Evolutionary conservation across 1,140 invertebrate genomes (phyloP).

Genomic region (Drosophila parvula): DNA sequence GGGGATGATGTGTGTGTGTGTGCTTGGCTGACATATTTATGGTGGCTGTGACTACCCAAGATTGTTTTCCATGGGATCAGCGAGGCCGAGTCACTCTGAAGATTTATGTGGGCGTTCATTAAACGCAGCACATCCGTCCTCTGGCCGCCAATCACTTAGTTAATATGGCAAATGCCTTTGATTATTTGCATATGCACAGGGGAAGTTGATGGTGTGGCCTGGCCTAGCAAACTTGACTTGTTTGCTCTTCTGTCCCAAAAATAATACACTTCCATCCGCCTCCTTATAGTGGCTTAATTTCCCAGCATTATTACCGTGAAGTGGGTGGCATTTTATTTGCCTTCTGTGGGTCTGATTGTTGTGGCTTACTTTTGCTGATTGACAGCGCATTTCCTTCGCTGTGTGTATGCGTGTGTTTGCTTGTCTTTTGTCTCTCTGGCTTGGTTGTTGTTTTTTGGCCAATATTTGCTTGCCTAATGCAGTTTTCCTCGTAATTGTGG

Average conservation of each 20-base stretch:
- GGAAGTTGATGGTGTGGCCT: background rate
- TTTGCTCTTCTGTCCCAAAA: slow-evolving; percentile 34
- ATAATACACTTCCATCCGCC: slow-evolving; percentile 24
- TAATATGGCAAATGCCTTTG: slow-evolving; percentile 33
- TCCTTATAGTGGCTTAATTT: slow-evolving; percentile 64
- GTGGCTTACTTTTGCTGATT: slow-evolving; percentile 72
- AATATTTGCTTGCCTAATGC: slow-evolving; percentile 72
- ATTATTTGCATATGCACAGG: slow-evolving; percentile 52
- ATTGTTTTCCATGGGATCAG: slow-evolving; percentile 67
- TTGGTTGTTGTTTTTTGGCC: slow-evolving; percentile 26
- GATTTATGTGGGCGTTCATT: slow-evolving; percentile 73
- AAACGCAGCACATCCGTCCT: slow-evolving; percentile 41
- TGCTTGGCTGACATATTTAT: slow-evolving; percentile 53
- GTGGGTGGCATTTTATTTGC: slow-evolving; percentile 54
- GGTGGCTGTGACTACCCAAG: slow-evolving; percentile 41
- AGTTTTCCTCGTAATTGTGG: slow-evolving; percentile 29
- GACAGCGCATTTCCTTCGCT: slow-evolving; percentile 57
- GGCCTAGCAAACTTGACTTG: slow-evolving; percentile 49
- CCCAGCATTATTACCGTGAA: slow-evolving; percentile 27
- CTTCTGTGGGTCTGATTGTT: slow-evolving; percentile 52
- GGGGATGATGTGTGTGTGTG: background rate
- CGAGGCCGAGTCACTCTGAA: slow-evolving; percentile 55
- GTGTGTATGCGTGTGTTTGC: slow-evolving; percentile 5
- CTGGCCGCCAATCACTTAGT: slow-evolving; percentile 45
- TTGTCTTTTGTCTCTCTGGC: slow-evolving; percentile 21